phyloP scores from a whole-genome alignment of 2,888 invertebrate genomes.

The Standfussiana lucernea region DNA sequence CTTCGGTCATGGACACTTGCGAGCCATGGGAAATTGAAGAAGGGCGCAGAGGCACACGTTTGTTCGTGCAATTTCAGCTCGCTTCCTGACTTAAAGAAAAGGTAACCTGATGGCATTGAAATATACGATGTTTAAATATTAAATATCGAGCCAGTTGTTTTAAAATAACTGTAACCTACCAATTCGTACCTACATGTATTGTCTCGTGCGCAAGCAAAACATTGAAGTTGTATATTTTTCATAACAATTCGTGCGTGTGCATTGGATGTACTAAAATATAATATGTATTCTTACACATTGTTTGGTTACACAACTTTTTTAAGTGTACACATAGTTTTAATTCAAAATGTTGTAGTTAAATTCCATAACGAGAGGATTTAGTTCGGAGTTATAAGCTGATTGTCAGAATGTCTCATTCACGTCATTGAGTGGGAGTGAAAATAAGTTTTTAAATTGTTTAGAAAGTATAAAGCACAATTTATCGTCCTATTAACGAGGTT shows the following conservation, averaged over 20 bases:
- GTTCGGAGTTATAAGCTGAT: constrained; percentile 46
- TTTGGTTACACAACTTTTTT: constrained; percentile 28
- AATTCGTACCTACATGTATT: constrained; percentile 32
- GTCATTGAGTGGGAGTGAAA: constrained; percentile 57
- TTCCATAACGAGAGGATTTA: constrained; percentile 15
- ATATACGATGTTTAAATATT: constrained; percentile 43
- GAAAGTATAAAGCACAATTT: constrained; percentile 61
- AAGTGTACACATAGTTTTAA: constrained; percentile 4
- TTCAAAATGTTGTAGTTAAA: constrained; percentile 2
- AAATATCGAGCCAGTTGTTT: constrained; percentile 52
- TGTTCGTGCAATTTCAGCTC: constrained; percentile 8
- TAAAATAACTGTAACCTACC: constrained; percentile 42
- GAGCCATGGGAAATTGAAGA: constrained; percentile 54
- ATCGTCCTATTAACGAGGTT: constrained; percentile 54
- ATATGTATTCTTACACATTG: constrained; percentile 27
- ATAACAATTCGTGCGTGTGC: constrained; percentile 34
- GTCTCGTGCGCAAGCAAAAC: constrained; percentile 48
- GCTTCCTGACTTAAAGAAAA: constrained; percentile 47
- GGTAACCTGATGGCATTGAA: constrained; percentile 59
- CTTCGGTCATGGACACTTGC: constrained; percentile 68
- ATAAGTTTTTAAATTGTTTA: constrained; percentile 61
- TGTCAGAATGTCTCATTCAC: constrained; percentile 52
- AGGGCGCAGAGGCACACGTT: constrained; percentile 15
- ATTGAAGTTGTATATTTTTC: constrained; percentile 47
- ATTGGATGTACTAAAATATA: constrained; percentile 24